Evolutionary conservation across 2,797 vertebrate species (phyloP).

Genomic region (Columba guinea): DNA sequence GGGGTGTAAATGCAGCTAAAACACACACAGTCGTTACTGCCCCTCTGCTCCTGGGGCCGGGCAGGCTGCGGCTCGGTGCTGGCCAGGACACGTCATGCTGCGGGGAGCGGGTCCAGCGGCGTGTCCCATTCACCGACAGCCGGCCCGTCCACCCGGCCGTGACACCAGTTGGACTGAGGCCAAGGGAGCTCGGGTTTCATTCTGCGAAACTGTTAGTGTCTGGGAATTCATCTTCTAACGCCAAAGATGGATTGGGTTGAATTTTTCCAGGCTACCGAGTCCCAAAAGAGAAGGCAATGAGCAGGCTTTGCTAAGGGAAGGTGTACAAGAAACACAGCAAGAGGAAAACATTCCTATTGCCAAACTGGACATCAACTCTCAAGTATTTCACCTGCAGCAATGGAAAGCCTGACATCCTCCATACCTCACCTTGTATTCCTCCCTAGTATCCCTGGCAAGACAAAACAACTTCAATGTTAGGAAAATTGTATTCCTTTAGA

Average conservation of each 20-base stretch:
- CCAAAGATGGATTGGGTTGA: neutral
- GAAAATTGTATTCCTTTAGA: neutral
- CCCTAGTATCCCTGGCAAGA: neutral
- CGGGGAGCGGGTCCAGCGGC: rapidly evolving
- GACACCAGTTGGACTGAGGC: neutral
- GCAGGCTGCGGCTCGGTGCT: neutral
- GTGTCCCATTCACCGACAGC: rapidly evolving
- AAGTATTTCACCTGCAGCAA: neutral
- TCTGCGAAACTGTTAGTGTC: neutral
- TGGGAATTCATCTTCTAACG: neutral
- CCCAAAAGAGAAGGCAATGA: rapidly evolving
- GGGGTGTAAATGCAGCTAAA: neutral
- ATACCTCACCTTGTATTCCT: neutral
- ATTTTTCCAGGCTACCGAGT: neutral
- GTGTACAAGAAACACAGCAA: neutral
- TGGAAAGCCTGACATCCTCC: neutral
- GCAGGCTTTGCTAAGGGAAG: neutral
- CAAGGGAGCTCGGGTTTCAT: neutral
- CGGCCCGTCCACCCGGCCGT: rapidly evolving
- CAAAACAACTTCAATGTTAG: neutral
- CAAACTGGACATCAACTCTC: neutral
- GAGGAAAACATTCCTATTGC: neutral
- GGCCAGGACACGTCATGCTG: rapidly evolving
- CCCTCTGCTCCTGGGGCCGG: neutral
- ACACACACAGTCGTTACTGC: neutral